Conservation (phyloP, 2,888 invertebrate genomes). For the Pediacus dermestoides region DNA sequence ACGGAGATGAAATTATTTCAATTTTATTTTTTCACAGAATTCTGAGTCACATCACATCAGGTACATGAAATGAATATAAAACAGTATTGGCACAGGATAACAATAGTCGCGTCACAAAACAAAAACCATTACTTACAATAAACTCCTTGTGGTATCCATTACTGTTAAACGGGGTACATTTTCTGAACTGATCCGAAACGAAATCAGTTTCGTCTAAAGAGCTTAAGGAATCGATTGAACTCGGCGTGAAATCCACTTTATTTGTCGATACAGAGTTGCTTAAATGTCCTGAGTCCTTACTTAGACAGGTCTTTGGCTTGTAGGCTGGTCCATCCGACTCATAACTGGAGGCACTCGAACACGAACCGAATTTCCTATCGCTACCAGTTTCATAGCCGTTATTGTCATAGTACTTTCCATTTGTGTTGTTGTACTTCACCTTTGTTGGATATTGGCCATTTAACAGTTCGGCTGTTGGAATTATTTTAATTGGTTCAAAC, state of each 20-base stretch:
- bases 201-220: conserved; percentile 49
- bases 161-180: conserved; percentile 35
- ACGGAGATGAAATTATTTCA: too few relatives aligned
- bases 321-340: conserved; percentile 41
- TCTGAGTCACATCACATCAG: too few relatives aligned
- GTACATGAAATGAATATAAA: conserved; percentile 1
- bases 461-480: conserved; percentile 43
- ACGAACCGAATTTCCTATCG: conserved; percentile 44
- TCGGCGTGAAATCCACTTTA: conserved; percentile 46
- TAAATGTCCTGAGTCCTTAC: conserved; percentile 48
- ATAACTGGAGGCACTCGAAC: conserved; percentile 48
- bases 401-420: conserved; percentile 38
- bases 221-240: conserved; percentile 48
- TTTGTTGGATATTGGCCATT: conserved; percentile 40
- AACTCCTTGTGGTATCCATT: conserved; percentile 24
- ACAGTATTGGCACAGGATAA: not conserved
- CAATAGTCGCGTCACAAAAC: not conserved
- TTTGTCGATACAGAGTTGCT: conserved; percentile 41
- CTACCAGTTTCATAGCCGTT: conserved; percentile 46
- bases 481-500: conserved; percentile 58
- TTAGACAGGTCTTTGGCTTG: conserved; percentile 34
- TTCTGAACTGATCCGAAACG: conserved; percentile 43
- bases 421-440: conserved; percentile 26
- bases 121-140: conserved; percentile 31
- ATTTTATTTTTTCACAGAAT: too few relatives aligned